A percentile compares a stretch with the other conserved stretches of the same genome.
phyloP scores from a whole-genome alignment of 2,113 vertebrate species.

The Corythaixoides concolor region DNA sequence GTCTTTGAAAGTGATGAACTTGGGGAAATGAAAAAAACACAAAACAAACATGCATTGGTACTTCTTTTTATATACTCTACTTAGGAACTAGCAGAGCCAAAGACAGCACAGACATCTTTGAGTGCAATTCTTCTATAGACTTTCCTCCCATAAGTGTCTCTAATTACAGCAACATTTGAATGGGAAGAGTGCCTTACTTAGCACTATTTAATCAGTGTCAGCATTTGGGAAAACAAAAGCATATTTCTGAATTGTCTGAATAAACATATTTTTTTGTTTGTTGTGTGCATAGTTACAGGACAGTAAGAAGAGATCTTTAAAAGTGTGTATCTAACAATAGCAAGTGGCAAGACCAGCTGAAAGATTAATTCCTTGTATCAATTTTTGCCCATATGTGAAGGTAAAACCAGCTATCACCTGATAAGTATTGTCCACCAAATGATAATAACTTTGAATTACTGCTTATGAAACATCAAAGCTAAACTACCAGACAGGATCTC shows the following conservation, averaged over 20 bases:
- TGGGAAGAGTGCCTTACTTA: not conserved
- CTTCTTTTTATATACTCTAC: not conserved
- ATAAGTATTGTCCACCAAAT: not conserved
- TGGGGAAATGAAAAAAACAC: not conserved
- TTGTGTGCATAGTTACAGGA: not conserved
- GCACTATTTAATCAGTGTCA: not conserved
- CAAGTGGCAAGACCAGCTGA: not conserved
- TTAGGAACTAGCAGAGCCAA: not conserved
- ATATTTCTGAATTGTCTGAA: not conserved
- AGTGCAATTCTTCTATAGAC: not conserved
- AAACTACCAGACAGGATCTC: not conserved
- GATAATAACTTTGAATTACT: not conserved
- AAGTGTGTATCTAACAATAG: not conserved
- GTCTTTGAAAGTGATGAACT: not conserved
- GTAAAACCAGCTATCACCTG: not conserved
- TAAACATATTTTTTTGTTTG: not conserved
- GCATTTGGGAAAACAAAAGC: not conserved
- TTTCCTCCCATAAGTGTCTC: not conserved
- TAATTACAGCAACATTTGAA: not conserved
- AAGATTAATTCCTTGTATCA: not conserved
- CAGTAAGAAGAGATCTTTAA: not conserved
- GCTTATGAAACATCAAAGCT: not conserved
- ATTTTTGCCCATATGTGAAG: not conserved
- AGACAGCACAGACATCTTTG: not conserved
- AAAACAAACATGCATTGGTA: too few species aligned